Percentiles rank a stretch among this genome's conserved stretches.
phyloP scores from a whole-genome alignment of 2,797 vertebrate species.

The Argentina silus region DNA sequence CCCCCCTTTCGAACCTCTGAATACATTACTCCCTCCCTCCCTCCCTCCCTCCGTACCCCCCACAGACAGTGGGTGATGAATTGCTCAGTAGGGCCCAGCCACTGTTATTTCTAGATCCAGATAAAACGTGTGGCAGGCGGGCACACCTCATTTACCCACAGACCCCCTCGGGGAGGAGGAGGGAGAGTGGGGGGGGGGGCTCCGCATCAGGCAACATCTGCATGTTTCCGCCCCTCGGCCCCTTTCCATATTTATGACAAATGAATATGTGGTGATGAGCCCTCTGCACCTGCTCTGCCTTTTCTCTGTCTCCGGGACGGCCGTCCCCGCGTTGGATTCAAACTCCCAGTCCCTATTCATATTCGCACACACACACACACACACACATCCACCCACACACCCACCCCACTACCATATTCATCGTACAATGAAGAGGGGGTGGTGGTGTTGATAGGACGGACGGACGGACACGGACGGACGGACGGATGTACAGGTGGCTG shows the following conservation, averaged over 20 bases:
- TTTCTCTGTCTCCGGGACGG: conserved; percentile 9
- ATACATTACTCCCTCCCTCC: conserved; percentile 49
- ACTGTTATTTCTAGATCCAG: conserved; percentile 73
- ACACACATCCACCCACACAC: no score
- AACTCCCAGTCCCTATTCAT: no score
- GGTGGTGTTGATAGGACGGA: background rate
- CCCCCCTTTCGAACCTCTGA: conserved; percentile 52
- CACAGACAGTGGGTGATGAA: conserved; percentile 61
- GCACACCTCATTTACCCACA: conserved; percentile 76
- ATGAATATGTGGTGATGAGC: conserved; percentile 70
- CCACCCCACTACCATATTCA: no score
- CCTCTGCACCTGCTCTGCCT: conserved; percentile 71
- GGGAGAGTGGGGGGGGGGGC: background rate
- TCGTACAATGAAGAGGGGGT: no score
- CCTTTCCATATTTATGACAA: conserved; percentile 77
- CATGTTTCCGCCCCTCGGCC: conserved; percentile 42
- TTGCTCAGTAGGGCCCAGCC: conserved; percentile 58
- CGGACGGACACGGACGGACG: background rate
- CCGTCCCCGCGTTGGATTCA: no score
- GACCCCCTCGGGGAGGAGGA: conserved; percentile 63
- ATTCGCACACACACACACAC: no score
- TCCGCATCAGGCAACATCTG: conserved; percentile 19
- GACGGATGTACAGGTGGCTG: no score
- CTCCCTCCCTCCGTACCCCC: conserved; percentile 37
- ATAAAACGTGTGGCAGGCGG: conserved; percentile 67